These are phyloP conservation scores for Syngnathus typhle DNA, from an alignment of 2,113 vertebrate genomes.

Conservation along the genomic window DNA sequence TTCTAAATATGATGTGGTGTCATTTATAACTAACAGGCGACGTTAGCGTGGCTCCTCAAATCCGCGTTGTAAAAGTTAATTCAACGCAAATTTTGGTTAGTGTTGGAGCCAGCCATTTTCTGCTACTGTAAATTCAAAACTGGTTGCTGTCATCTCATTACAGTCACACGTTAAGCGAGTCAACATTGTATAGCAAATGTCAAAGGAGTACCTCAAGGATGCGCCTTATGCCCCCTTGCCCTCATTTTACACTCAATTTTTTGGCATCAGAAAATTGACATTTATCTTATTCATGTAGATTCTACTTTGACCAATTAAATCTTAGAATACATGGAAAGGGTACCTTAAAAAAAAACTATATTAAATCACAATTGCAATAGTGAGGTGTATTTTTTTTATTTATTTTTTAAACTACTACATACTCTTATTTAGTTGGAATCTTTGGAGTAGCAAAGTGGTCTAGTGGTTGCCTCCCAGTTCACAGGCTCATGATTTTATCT, in stretches of 20 bases:
- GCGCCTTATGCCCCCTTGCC: neutral
- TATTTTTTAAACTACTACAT: too few relatives aligned
- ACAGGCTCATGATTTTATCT: neutral
- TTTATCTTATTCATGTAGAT: too few relatives aligned
- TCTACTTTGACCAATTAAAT: too few relatives aligned
- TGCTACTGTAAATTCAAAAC: slow-evolving; percentile 1
- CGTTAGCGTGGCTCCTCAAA: slow-evolving; percentile 7
- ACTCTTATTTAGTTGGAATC: too few relatives aligned
- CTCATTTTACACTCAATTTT: too few relatives aligned
- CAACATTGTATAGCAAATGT: neutral
- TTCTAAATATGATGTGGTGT: slow-evolving; percentile 6
- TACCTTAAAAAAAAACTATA: too few relatives aligned
- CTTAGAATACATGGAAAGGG: too few relatives aligned
- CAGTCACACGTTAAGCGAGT: neutral
- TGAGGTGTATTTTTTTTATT: too few relatives aligned
- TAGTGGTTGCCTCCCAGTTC: too few relatives aligned
- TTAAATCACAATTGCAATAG: too few relatives aligned
- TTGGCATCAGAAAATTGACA: too few relatives aligned
- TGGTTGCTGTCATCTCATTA: neutral
- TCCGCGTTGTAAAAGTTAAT: slow-evolving; percentile 7
- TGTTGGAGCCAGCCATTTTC: neutral
- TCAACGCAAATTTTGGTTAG: slow-evolving; percentile 1
- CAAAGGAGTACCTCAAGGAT: neutral
- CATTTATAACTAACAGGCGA: slow-evolving; percentile 1
- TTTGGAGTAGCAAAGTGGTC: too few relatives aligned